Percentiles rank a stretch among this genome's conserved stretches.
These are phyloP conservation scores for Pseudoatta argentina DNA, from an alignment of 1,140 invertebrate species.

Conservation along the genomic window DNA sequence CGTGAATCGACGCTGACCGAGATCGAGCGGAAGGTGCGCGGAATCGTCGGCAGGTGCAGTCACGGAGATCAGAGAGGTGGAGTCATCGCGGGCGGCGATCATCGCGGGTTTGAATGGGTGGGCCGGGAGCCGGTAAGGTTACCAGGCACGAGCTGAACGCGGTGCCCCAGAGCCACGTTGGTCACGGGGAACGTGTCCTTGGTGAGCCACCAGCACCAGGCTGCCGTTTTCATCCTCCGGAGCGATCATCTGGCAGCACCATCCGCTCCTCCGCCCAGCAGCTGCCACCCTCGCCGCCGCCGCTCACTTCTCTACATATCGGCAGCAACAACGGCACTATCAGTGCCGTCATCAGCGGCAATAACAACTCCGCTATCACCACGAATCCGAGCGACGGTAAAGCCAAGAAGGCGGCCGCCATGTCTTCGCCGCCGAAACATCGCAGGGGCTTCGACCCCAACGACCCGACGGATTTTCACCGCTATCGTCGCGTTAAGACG, in stretches of 20 bases:
- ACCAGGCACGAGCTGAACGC: slow-evolving; percentile 85
- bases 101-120: slow-evolving; percentile 85
- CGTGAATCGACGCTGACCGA: neutral
- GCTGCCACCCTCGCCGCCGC: slow-evolving; percentile 77
- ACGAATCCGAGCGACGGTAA: slow-evolving; percentile 66
- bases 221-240: slow-evolving; percentile 66
- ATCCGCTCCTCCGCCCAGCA: slow-evolving; percentile 59
- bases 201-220: slow-evolving; percentile 75
- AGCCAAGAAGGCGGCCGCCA: slow-evolving; percentile 78
- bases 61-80: slow-evolving; percentile 76
- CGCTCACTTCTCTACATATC: slow-evolving; percentile 71
- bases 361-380: slow-evolving; percentile 60
- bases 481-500: slow-evolving; percentile 83
- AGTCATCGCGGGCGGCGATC: slow-evolving; percentile 79
- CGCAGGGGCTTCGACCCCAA: slow-evolving; percentile 83
- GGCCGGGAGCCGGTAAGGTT: slow-evolving; percentile 82
- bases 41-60: slow-evolving; percentile 51
- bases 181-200: slow-evolving; percentile 81
- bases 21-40: slow-evolving; percentile 15
- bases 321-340: slow-evolving; percentile 59
- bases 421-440: slow-evolving; percentile 83
- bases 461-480: slow-evolving; percentile 82
- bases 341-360: slow-evolving; percentile 42
- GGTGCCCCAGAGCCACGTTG: slow-evolving; percentile 82
- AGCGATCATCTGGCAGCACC: slow-evolving; percentile 47